phyloP scores from a whole-genome alignment of 2,113 vertebrate species.

The Arenaria interpres region DNA sequence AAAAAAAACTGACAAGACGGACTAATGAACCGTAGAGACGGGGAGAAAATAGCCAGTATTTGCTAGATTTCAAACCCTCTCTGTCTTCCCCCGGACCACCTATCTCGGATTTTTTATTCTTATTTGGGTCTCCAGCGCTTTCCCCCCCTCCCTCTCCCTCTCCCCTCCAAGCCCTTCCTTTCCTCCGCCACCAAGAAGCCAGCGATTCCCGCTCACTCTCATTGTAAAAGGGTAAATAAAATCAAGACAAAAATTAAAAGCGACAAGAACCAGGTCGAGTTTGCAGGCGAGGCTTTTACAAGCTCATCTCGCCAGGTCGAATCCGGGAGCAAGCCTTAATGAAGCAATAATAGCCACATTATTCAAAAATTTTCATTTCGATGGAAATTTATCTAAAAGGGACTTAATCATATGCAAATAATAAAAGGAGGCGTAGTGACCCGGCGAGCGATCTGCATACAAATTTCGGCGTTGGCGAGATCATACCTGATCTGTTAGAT shows the following conservation, averaged over 20 bases:
- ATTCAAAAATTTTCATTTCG: constrained; percentile 90
- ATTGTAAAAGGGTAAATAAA: constrained; percentile 79
- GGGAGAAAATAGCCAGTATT: constrained; percentile 85
- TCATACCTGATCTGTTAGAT: constrained; percentile 95
- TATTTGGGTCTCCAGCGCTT: not conserved
- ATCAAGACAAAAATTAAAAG: constrained; percentile 91
- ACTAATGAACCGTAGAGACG: constrained; percentile 91
- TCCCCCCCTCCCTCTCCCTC: too few species aligned
- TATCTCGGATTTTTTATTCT: constrained; percentile 79
- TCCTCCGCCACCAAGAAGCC: constrained; percentile 54
- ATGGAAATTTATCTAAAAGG: constrained; percentile 93
- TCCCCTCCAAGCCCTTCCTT: not conserved
- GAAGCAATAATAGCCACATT: constrained; percentile 98
- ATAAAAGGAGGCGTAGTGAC: constrained; percentile 87
- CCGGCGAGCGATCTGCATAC: constrained; percentile 87
- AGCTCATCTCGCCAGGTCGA: constrained; percentile 93
- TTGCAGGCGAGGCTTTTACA: constrained; percentile 88
- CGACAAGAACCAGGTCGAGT: constrained; percentile 96
- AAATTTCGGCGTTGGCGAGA: constrained; percentile 72
- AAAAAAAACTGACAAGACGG: constrained; percentile 89
- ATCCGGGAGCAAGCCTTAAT: constrained; percentile 93
- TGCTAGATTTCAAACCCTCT: constrained; percentile 81
- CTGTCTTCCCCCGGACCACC: constrained; percentile 73
- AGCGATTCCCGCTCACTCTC: constrained; percentile 57
- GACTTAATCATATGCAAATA: constrained; percentile 99